A percentile compares a stretch with the other conserved stretches of the same genome.
Conservation (phyloP, 2,797 vertebrate species). For the Anguilla marmorata region DNA sequence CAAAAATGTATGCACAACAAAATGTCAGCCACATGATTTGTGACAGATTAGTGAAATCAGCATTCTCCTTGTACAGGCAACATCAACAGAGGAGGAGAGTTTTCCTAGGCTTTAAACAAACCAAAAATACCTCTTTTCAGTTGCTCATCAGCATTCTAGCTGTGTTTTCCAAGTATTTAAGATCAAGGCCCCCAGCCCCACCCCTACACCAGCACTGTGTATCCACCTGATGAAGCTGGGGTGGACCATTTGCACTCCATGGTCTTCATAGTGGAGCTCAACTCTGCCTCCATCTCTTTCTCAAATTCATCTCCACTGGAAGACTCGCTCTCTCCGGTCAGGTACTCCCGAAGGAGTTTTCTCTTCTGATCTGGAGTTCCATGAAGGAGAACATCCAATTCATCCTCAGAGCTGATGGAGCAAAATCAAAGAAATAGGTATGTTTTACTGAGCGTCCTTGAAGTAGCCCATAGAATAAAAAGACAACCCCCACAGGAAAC, state of each 20-base stretch:
- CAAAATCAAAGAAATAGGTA: background rate
- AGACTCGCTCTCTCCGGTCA: slow-evolving; percentile 96
- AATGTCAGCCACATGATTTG: background rate
- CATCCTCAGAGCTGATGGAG: slow-evolving; percentile 86
- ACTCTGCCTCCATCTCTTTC: slow-evolving; percentile 96
- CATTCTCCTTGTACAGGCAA: background rate
- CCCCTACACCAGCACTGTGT: background rate
- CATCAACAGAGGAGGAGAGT: background rate
- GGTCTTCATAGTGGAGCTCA: slow-evolving; percentile 83
- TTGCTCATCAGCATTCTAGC: background rate
- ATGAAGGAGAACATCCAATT: slow-evolving; percentile 89
- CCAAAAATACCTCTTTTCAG: background rate
- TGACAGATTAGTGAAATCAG: background rate
- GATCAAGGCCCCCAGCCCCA: background rate
- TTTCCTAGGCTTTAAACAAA: background rate
- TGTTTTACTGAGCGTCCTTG: background rate
- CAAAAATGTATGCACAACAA: background rate
- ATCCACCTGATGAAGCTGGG: slow-evolving; percentile 46
- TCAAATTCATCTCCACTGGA: slow-evolving; percentile 96
- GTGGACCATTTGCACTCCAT: slow-evolving; percentile 81
- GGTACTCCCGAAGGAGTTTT: slow-evolving; percentile 91
- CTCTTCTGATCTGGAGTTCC: slow-evolving; percentile 91
- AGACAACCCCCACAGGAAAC: background rate
- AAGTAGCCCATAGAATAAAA: background rate
- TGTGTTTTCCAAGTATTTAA: background rate